Base-by-base conservation (phyloP, 2,113 vertebrate species). In the Brachirus orientalis region DNA sequence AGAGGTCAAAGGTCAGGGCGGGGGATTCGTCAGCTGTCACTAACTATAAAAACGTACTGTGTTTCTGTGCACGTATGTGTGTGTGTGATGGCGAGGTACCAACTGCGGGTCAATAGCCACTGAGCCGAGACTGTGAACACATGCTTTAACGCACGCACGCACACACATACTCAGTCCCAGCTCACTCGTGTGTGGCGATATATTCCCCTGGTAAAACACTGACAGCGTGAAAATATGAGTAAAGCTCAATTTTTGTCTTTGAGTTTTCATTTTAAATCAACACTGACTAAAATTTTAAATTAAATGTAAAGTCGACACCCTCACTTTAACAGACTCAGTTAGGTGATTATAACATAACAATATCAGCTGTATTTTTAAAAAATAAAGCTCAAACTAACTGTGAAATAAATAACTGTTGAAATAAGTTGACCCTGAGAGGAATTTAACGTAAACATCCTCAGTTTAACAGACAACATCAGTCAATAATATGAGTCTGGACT, bases 21-120 rank as follows among this genome's bases (percentile, higher is more conserved):
- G 65, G 80, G 81, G 82, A 72, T 79, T 89, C 72, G 70, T 90
- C 85, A 83, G 88, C 88, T 91, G 90, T 90, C 90, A 86, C 80
- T 80, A 87, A 77, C 82, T 83, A 91, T 91, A 91, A 92, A 89
- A 84, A 87, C 77, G 28, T 62, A 80, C 75, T 77, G 69, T 77
- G 78, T 67, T 59, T 40, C 9, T 7, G 7, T 57, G 59, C 2
- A 7, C 6, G 2, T 41, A 19, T 35, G 53, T 60, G 66, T 53
- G 68, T 59, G 52, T 10, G 59, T 7, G 58, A 66, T 52, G 58
- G 48, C 17, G 48, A 60, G 50, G 41, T 19, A 58, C 56, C 68
- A 12, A 17, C 54, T 79, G 75, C 8, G 56, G 74, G 71, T 86
- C 77, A 77, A 6, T 44, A 65, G 63, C 77, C 69, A 59, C 77